These are phyloP conservation scores for Megastigmus dorsalis DNA, from an alignment of 2,888 invertebrate genomes.

Conservation along the genomic window DNA sequence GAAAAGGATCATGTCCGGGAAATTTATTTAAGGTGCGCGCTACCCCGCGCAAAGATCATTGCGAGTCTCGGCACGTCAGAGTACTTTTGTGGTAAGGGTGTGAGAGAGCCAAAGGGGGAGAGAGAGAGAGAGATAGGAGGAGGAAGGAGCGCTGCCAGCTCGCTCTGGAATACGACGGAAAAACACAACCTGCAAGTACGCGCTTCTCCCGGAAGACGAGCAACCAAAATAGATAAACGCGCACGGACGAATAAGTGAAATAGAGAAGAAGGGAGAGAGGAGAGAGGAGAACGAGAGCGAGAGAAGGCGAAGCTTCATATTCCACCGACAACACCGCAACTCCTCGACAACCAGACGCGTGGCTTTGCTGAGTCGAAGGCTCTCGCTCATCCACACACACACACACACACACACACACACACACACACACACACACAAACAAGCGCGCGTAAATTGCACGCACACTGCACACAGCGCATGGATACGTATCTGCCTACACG, in stretches of 20 bases:
- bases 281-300: neutral
- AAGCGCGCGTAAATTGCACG: too few species aligned
- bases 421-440: neutral
- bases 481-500: too few species aligned
- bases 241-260: too few species aligned
- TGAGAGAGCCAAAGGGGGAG: neutral
- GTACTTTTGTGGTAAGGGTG: slow-evolving; percentile 57
- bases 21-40: slow-evolving; percentile 63
- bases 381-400: too few species aligned
- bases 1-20: slow-evolving; percentile 62
- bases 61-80: slow-evolving; percentile 65
- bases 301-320: neutral
- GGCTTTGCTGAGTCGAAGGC: too few species aligned
- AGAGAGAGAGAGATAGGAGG: neutral
- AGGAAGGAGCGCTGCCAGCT: neutral
- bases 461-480: too few species aligned
- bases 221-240: too few species aligned
- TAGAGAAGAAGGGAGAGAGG: neutral
- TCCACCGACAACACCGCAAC: neutral
- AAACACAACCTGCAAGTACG: too few species aligned
- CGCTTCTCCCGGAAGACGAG: too few species aligned
- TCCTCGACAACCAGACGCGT: neutral
- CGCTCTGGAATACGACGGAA: too few species aligned
- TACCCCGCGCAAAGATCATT: slow-evolving; percentile 51
- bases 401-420: too few species aligned